Evolutionary conservation across 2,113 vertebrate species (phyloP).

Genomic region (Cisticola juncidis): DNA sequence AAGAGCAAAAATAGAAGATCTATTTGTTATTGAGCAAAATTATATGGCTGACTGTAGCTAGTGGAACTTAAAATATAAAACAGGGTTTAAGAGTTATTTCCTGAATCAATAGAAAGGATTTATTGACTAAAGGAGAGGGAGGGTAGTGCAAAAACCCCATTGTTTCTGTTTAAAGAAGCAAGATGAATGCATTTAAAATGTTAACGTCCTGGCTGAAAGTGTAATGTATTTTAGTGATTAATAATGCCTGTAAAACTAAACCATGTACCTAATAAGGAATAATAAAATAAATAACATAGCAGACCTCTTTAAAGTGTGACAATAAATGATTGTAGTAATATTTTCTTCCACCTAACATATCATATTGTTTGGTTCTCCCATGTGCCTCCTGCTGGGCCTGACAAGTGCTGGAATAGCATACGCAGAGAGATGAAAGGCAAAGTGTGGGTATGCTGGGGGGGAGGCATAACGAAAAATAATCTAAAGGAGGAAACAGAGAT

Average conservation of each 20-base stretch:
- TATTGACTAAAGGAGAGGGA: slow-evolving; percentile 56
- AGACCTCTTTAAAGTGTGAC: slow-evolving; percentile 39
- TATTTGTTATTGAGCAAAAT: slow-evolving; percentile 69
- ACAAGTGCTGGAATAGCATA: slow-evolving; percentile 53
- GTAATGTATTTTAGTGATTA: slow-evolving; percentile 65
- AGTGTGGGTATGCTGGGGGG: background rate
- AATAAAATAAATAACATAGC: slow-evolving; percentile 50
- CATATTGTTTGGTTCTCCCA: slow-evolving; percentile 54
- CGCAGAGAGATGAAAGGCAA: slow-evolving; percentile 54
- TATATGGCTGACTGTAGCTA: slow-evolving; percentile 58
- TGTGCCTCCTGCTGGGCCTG: slow-evolving; percentile 49
- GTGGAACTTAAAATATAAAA: slow-evolving; percentile 70
- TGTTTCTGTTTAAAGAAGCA: slow-evolving; percentile 65
- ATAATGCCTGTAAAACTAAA: slow-evolving; percentile 72
- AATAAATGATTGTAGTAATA: slow-evolving; percentile 57
- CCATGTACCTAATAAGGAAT: slow-evolving; percentile 29
- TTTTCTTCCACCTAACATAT: slow-evolving; percentile 63
- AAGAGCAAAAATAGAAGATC: slow-evolving; percentile 67
- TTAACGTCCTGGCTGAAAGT: slow-evolving; percentile 51
- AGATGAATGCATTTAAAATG: slow-evolving; percentile 74
- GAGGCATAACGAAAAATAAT: slow-evolving; percentile 57
- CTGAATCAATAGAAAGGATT: slow-evolving; percentile 72
- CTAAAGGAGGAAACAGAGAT: slow-evolving; percentile 41
- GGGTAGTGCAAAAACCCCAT: slow-evolving; percentile 50
- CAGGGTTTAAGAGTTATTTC: slow-evolving; percentile 67